Evolutionary conservation across 1,140 invertebrate species (phyloP).

Genomic region (Periplaneta americana): DNA sequence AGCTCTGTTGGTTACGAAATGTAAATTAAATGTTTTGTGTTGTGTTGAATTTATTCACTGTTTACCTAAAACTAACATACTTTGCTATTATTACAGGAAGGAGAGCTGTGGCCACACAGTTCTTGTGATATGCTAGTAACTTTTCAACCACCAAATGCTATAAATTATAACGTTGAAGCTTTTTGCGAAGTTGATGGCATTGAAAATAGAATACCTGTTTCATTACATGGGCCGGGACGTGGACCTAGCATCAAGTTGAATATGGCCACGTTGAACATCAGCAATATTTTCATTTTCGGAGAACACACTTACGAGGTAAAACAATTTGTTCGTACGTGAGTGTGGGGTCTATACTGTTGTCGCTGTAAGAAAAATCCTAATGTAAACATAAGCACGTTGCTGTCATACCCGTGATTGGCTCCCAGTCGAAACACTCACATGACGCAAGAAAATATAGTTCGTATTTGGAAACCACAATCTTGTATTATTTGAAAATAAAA

Average conservation of each 20-base stretch:
- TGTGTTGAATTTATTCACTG: too few species aligned
- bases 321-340: background rate
- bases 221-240: slow-evolving; percentile 25
- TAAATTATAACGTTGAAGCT: slow-evolving; percentile 21
- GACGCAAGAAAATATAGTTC: too few species aligned
- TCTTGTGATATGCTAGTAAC: slow-evolving; percentile 24
- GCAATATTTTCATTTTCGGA: background rate
- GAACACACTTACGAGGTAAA: background rate
- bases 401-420: too few species aligned
- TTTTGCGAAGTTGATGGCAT: slow-evolving; percentile 29
- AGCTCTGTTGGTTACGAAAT: too few species aligned
- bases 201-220: slow-evolving; percentile 23
- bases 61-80: too few species aligned
- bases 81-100: too few species aligned
- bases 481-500: too few species aligned
- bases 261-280: background rate
- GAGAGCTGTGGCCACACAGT: slow-evolving; percentile 28
- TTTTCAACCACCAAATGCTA: slow-evolving; percentile 24
- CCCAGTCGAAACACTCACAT: too few species aligned
- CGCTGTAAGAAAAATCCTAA: too few species aligned
- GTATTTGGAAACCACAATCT: too few species aligned
- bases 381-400: too few species aligned
- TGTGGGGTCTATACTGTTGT: background rate
- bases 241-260: background rate
- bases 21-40: too few species aligned